Percentiles rank a stretch among this genome's conserved stretches.
Evolutionary conservation across 2,888 invertebrate species (phyloP).

Genomic region (Cerastoderma edule): DNA sequence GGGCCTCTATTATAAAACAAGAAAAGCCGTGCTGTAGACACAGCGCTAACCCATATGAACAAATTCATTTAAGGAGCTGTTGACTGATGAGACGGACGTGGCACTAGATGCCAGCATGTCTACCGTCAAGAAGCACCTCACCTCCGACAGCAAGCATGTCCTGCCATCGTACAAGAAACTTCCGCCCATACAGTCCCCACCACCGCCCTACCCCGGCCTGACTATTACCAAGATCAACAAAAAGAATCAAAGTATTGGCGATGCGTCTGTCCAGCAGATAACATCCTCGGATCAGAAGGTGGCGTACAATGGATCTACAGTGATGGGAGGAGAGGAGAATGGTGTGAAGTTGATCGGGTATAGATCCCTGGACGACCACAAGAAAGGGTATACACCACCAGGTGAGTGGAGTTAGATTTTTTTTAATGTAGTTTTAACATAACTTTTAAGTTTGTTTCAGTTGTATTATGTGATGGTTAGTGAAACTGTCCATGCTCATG

Average conservation of each 20-base stretch:
- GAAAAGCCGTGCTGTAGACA: not conserved
- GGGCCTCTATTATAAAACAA: too few relatives aligned
- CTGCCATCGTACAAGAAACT: constrained; percentile 41
- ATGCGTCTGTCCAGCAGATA: not conserved
- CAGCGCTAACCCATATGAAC: not conserved
- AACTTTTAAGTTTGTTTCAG: too few relatives aligned
- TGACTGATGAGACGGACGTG: constrained; percentile 6
- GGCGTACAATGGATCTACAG: not conserved
- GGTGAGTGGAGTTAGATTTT: too few relatives aligned
- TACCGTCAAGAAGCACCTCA: constrained; percentile 34
- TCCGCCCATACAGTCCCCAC: constrained; percentile 30
- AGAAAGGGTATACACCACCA: constrained; percentile 11
- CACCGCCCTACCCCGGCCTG: constrained; percentile 10
- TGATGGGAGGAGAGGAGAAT: not conserved
- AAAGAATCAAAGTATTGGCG: not conserved
- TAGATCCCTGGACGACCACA: constrained; percentile 22
- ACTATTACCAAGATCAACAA: constrained; percentile 9
- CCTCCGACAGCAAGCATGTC: constrained; percentile 15
- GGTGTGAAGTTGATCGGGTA: constrained; percentile 42
- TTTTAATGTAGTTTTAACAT: too few relatives aligned
- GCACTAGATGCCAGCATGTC: constrained; percentile 13
- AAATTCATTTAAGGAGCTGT: not conserved
- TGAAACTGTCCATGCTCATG: too few relatives aligned
- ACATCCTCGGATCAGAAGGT: constrained; percentile 10
- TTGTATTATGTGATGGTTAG: too few relatives aligned